These are phyloP conservation scores for Archips crataeganus DNA, from an alignment of 2,888 invertebrate species.

Conservation along the genomic window DNA sequence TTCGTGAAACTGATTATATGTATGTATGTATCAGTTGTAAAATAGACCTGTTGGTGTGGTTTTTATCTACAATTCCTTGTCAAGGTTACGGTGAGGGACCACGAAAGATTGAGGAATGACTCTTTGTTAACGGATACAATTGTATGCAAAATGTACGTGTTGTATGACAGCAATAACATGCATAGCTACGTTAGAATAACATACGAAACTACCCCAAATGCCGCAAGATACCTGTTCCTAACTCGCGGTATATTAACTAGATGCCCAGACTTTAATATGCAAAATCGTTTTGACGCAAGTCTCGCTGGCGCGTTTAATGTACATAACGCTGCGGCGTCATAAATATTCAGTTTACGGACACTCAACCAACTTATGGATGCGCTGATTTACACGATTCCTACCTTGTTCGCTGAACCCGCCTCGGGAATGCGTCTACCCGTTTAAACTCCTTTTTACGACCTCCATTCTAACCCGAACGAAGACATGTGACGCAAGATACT, in stretches of 20 bases:
- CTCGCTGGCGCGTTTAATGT: conserved; percentile 61
- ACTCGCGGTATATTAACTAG: conserved; percentile 64
- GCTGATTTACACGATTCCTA: conserved; percentile 57
- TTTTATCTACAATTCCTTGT: not conserved
- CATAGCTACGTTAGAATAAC: conserved; percentile 12
- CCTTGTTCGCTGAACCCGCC: conserved; percentile 33
- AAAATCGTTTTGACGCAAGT: conserved; percentile 71
- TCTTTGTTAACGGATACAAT: not conserved
- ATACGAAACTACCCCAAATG: conserved; percentile 34
- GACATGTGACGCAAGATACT: conserved; percentile 36
- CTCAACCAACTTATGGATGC: conserved; percentile 63
- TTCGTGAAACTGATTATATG: no score
- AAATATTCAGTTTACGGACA: conserved; percentile 74
- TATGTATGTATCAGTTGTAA: no score
- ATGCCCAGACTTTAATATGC: conserved; percentile 64
- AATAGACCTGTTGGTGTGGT: not conserved
- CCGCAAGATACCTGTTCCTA: conserved; percentile 50
- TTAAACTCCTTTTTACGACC: conserved; percentile 41
- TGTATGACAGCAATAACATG: not conserved
- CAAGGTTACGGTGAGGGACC: not conserved
- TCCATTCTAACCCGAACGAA: conserved; percentile 34
- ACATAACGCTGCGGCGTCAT: conserved; percentile 58
- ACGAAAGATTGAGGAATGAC: not conserved
- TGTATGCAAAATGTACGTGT: conserved; percentile 2
- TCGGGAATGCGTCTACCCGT: conserved; percentile 34